Evolutionary conservation across 2,797 vertebrate species (phyloP).

Genomic region (Heterohyrax brucei): DNA sequence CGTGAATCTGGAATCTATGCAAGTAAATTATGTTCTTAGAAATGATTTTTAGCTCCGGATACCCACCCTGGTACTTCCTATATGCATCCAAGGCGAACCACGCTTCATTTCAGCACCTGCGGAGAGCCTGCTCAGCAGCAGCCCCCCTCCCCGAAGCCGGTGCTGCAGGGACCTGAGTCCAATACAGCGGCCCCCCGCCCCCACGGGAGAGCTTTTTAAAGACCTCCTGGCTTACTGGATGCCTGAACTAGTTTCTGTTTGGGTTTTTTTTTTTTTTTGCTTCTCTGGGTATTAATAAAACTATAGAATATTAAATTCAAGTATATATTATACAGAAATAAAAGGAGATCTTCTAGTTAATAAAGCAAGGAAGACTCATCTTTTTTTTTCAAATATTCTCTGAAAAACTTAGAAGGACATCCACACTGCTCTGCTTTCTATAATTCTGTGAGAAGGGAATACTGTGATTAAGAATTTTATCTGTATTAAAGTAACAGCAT

Average conservation of each 20-base stretch:
- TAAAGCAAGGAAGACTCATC: neutral
- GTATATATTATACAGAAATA: neutral
- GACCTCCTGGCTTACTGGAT: neutral
- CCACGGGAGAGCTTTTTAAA: constrained; percentile 2
- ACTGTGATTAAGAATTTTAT: neutral
- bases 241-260: neutral
- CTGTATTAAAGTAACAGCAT: constrained; percentile 3
- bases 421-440: neutral
- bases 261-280: neutral
- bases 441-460: constrained; percentile 4
- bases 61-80: constrained; percentile 16
- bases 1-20: neutral
- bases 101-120: constrained; percentile 27
- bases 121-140: constrained; percentile 4
- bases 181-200: neutral
- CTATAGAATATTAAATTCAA: neutral
- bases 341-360: neutral
- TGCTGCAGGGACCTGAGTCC: neutral
- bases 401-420: constrained; percentile 5
- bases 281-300: constrained; percentile 58
- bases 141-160: neutral
- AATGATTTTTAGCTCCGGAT: neutral
- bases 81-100: neutral
- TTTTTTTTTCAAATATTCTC: constrained; percentile 7
- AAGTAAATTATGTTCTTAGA: neutral